These are phyloP conservation scores for Sycobia sp. DNA, from an alignment of 1,140 invertebrate species.

Conservation along the genomic window DNA sequence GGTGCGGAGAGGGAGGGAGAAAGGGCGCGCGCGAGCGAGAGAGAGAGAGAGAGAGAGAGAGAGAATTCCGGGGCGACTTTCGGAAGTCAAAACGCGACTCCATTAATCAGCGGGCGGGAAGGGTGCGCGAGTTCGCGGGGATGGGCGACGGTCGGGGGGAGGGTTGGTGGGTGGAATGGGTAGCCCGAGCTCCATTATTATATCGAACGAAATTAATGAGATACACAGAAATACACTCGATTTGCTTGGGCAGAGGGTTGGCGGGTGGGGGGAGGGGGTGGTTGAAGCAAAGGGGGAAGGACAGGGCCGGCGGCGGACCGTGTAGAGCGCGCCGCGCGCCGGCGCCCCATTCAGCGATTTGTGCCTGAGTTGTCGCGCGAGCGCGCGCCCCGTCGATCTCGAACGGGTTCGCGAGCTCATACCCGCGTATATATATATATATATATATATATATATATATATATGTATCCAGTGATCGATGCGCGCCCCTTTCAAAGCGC, in stretches of 20 bases:
- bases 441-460: too few species aligned
- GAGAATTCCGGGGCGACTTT: constrained; percentile 39
- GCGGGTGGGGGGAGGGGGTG: constrained; percentile 44
- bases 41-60: constrained; percentile 37
- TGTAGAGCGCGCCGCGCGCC: constrained; percentile 38
- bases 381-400: not conserved
- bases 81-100: constrained; percentile 52
- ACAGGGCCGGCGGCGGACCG: too few species aligned
- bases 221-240: constrained; percentile 63
- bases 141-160: too few species aligned
- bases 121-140: not conserved
- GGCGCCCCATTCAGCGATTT: constrained; percentile 25
- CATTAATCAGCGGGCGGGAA: constrained; percentile 53
- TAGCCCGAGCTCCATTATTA: constrained; percentile 54
- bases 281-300: constrained; percentile 38
- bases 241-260: constrained; percentile 46
- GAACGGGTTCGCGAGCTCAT: too few species aligned
- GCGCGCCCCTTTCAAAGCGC: too few species aligned
- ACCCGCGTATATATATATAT: too few species aligned
- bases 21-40: too few species aligned
- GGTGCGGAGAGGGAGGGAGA: not conserved
- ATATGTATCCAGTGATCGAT: too few species aligned
- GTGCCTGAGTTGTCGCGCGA: constrained; percentile 32
- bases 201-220: constrained; percentile 63
- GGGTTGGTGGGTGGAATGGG: too few species aligned